A percentile compares a stretch with the other conserved stretches of the same genome.
Conservation (phyloP, 2,888 invertebrate species). For the Cerastoderma edule region DNA sequence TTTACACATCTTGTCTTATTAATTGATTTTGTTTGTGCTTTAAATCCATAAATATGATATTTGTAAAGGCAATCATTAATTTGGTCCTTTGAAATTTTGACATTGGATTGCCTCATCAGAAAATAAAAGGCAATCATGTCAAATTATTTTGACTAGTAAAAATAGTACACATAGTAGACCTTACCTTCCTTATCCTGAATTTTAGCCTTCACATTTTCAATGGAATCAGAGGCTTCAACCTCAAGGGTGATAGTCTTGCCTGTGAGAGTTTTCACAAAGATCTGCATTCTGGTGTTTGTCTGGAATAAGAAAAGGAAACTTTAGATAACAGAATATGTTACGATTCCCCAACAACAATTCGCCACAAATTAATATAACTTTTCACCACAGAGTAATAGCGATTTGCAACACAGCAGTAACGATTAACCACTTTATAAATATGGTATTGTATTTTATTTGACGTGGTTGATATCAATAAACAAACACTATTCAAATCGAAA, state of each 20-base stretch:
- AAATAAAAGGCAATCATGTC: too few species aligned
- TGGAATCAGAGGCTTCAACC: conserved; percentile 94
- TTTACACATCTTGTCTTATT: too few species aligned
- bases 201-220: conserved; percentile 94
- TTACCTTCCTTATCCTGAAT: conserved; percentile 86
- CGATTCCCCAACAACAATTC: background rate
- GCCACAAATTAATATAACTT: too few species aligned
- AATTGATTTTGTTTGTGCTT: background rate
- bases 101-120: too few species aligned
- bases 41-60: background rate
- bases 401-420: background rate
- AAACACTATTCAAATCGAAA: too few species aligned
- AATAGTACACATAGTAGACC: too few species aligned
- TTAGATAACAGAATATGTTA: background rate
- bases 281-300: conserved; percentile 86
- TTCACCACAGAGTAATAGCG: background rate
- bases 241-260: conserved; percentile 84
- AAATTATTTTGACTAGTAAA: too few species aligned
- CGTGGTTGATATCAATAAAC: too few species aligned
- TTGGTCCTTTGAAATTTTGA: too few species aligned
- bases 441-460: too few species aligned
- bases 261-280: conserved; percentile 86
- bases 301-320: background rate
- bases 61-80: too few species aligned
- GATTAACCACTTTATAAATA: too few species aligned